These are phyloP conservation scores for Alosa sapidissima DNA, from an alignment of 2,797 vertebrate species.

Conservation along the genomic window DNA sequence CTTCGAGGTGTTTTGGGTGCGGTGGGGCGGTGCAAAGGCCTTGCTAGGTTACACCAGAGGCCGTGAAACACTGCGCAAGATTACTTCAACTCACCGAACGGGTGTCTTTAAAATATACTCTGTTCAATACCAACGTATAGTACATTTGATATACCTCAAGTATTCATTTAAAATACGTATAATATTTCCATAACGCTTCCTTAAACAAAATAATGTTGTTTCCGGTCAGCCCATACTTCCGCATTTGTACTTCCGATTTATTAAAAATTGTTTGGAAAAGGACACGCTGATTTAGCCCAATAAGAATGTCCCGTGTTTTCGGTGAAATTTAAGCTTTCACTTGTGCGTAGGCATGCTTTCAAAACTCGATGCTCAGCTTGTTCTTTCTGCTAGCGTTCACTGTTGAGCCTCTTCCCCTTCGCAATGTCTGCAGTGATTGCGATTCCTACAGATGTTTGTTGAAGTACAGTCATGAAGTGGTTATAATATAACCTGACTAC, in stretches of 20 bases:
- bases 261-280: slow-evolving; percentile 9
- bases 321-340: background rate
- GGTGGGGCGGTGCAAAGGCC: slow-evolving; percentile 41
- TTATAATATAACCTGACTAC: background rate
- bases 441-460: background rate
- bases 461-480: background rate
- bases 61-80: background rate
- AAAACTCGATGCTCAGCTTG: background rate
- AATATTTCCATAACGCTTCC: slow-evolving; percentile 12
- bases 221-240: slow-evolving; percentile 52
- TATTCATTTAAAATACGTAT: background rate
- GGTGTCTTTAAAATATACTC: background rate
- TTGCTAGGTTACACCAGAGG: background rate
- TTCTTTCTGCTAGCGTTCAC: background rate
- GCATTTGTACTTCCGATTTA: slow-evolving; percentile 49
- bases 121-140: background rate
- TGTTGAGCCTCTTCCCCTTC: background rate
- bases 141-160: background rate
- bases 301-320: background rate
- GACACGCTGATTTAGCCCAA: background rate
- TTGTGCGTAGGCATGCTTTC: background rate
- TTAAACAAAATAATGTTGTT: slow-evolving; percentile 24
- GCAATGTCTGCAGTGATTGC: background rate
- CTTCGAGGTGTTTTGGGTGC: slow-evolving; percentile 40
- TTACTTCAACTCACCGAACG: background rate